These are phyloP conservation scores for Lasiurus borealis DNA, from an alignment of 2,113 vertebrate species.

Conservation along the genomic window DNA sequence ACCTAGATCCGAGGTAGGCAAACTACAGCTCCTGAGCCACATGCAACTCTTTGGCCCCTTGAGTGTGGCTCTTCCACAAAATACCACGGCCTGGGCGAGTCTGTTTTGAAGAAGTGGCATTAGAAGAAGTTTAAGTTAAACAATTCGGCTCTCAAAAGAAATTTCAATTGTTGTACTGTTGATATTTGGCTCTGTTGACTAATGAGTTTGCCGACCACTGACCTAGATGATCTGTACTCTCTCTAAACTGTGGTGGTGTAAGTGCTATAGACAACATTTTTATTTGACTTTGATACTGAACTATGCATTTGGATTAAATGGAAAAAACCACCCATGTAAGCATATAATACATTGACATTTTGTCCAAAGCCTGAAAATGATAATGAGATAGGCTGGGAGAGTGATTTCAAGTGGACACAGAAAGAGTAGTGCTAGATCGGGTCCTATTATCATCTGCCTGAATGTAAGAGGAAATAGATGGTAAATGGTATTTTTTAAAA, in stretches of 20 bases:
- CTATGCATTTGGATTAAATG: slow-evolving; percentile 70
- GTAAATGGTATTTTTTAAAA: slow-evolving; percentile 53
- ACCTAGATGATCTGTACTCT: neutral
- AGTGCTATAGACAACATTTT: slow-evolving; percentile 52
- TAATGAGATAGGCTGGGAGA: slow-evolving; percentile 56
- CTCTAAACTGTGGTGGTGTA: neutral
- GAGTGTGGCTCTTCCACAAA: too few relatives aligned
- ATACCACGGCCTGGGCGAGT: too few relatives aligned
- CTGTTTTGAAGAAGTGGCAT: too few relatives aligned
- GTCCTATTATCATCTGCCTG: slow-evolving; percentile 36
- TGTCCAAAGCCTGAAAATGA: slow-evolving; percentile 75
- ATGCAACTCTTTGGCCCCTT: too few relatives aligned
- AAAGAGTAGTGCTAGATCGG: slow-evolving; percentile 43
- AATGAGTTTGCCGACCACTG: neutral
- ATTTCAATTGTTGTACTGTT: too few relatives aligned
- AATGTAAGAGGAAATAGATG: slow-evolving; percentile 42
- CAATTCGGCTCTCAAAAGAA: too few relatives aligned
- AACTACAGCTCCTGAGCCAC: too few relatives aligned
- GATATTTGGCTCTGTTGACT: too few relatives aligned
- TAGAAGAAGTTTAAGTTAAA: too few relatives aligned
- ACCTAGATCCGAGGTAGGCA: neutral
- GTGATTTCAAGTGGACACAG: slow-evolving; percentile 67
- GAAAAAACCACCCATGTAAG: slow-evolving; percentile 63
- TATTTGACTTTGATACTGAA: slow-evolving; percentile 70
- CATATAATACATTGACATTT: slow-evolving; percentile 68